phyloP scores from a whole-genome alignment of 1,140 invertebrate species.

The Hetaerina americana region DNA sequence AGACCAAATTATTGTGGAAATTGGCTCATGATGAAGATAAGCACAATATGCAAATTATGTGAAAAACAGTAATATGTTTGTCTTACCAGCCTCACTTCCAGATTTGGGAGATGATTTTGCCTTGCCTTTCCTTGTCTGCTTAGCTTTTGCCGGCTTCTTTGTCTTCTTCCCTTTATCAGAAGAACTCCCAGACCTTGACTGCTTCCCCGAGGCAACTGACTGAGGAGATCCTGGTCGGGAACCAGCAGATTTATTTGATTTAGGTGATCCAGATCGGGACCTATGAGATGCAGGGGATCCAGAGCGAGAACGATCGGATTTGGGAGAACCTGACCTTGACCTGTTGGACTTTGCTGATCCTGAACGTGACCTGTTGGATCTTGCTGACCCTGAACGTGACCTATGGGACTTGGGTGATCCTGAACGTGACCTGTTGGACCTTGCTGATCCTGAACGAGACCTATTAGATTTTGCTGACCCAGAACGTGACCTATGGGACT shows the following conservation, averaged over 20 bases:
- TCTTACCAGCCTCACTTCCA: background rate
- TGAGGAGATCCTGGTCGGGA: background rate
- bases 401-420: background rate
- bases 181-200: background rate
- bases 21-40: too few relatives aligned
- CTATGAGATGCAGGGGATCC: background rate
- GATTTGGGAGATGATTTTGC: background rate
- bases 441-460: background rate
- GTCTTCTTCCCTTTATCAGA: background rate
- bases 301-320: background rate
- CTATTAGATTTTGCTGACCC: background rate
- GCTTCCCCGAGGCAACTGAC: background rate
- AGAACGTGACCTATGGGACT: background rate
- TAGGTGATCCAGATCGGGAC: background rate
- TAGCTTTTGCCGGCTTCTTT: too few relatives aligned
- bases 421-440: background rate
- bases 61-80: too few relatives aligned
- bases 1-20: too few relatives aligned
- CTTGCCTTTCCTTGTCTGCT: background rate
- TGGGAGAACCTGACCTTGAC: background rate
- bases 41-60: too few relatives aligned
- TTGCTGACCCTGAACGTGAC: background rate
- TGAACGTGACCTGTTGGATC: background rate
- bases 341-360: background rate
- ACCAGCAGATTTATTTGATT: background rate